Base-by-base conservation (phyloP, 2,888 invertebrate genomes). In the Melanotus villosus region DNA sequence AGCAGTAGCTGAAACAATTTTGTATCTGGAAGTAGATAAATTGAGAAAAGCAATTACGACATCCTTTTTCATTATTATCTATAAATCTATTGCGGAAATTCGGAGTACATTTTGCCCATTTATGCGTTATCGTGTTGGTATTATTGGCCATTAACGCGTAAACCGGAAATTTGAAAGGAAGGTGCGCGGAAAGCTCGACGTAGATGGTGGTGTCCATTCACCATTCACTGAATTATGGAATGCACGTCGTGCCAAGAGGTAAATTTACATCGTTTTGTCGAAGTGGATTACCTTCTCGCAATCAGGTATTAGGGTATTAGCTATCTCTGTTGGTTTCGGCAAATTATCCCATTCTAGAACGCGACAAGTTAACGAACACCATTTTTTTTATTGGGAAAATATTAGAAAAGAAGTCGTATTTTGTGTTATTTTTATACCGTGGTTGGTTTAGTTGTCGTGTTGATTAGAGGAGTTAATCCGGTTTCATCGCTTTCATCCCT, bases 91-190 rank as follows among this genome's bases (percentile, higher is more conserved):
- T 30, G 41, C 47, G 68, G 68, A 68, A 68, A 63, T 63, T 68
- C 56, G 23, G 12, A 47, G 47, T 63, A 68, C 52, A 68, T 69
- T 69, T 64, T 65, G 64, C 64, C 58, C 73, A 72, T 75, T 74
- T 70, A 56, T 58, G 62, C 71, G 69, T 76, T 77, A 78, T 78
- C 77, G 72, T 76, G 78, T 76, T 64, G 68, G 72, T 77, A 78
- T 79, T 80, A 80, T 80, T 80, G 80, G 77, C 80, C 80, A 80
- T 80, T 80, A 80, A 77, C 78, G 77, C 77, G 76, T 78, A 76
- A 75, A 75, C 78, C 80, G 81, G 81, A 81, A 81, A 81, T 81
- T 81, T 80, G 79, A 81, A 80, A 78, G 79, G 77, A 78, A 78
- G 78, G 78, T 78, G 75, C 73, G 68, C 75, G 77, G 75, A 75